These are phyloP conservation scores for Pantherophis vulpinus DNA, from an alignment of 2,797 vertebrate species.

Conservation along the genomic window DNA sequence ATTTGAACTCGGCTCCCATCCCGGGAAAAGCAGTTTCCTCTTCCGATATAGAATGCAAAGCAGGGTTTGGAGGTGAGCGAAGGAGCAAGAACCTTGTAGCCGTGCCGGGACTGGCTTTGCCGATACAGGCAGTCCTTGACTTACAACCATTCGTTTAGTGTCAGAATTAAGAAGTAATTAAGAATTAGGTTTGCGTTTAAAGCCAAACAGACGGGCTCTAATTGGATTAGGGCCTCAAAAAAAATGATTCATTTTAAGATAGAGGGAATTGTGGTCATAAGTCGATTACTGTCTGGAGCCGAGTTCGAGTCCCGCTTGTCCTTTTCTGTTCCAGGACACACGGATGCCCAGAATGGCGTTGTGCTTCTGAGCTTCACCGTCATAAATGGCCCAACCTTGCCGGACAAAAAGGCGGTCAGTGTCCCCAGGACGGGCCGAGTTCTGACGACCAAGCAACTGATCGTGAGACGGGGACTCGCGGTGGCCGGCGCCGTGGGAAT, in stretches of 20 bases:
- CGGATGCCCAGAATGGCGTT: accelerated
- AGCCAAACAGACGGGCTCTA: not conserved
- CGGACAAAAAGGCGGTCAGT: accelerated
- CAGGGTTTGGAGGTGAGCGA: not conserved
- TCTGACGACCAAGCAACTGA: constrained; percentile 26
- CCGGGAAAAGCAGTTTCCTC: not conserved
- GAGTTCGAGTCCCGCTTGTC: accelerated
- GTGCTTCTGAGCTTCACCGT: constrained; percentile 44
- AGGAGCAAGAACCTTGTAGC: not conserved
- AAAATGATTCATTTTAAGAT: not conserved
- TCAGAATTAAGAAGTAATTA: no score
- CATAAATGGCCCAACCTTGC: accelerated
- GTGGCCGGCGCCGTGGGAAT: accelerated
- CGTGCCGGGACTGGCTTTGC: not conserved
- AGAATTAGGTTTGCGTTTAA: not conserved
- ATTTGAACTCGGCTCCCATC: accelerated
- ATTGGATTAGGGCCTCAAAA: not conserved
- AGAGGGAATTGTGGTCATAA: not conserved
- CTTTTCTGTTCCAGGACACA: constrained; percentile 28
- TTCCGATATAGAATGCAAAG: not conserved
- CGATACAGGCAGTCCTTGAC: not conserved
- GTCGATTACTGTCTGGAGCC: not conserved
- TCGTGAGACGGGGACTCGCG: constrained; percentile 9
- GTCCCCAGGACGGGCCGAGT: accelerated
- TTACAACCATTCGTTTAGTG: not conserved